Percentiles rank a stretch among this genome's conserved stretches.
Conservation (phyloP, 37 sponge, comb jelly and placozoan species). For the Aplysina aerophoba region DNA sequence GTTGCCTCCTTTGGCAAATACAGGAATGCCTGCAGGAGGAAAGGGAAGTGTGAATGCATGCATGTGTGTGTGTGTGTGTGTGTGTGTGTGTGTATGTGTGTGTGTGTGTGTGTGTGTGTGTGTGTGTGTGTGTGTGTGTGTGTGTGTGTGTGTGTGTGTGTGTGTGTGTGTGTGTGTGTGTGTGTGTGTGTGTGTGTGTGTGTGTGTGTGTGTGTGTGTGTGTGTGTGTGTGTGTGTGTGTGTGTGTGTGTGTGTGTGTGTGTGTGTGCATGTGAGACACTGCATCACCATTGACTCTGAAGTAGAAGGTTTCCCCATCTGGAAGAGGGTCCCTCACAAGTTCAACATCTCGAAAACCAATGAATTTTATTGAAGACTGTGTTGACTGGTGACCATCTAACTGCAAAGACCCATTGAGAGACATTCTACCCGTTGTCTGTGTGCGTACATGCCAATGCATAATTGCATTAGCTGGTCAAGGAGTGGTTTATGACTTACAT, state of each 20-base stretch:
- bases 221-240: not conserved
- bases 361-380: slow-evolving; percentile 15
- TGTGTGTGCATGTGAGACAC: not conserved
- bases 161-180: not conserved
- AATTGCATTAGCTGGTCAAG: too few relatives aligned
- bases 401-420: not conserved
- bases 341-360: slow-evolving; percentile 83
- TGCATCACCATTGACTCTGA: slow-evolving; percentile 61
- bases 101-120: slow-evolving; percentile 11
- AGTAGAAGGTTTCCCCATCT: slow-evolving; percentile 80
- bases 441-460: too few relatives aligned
- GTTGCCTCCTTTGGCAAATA: slow-evolving; percentile 93
- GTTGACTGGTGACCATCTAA: not conserved
- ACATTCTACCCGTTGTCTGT: not conserved
- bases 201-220: slow-evolving; percentile 10
- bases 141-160: not conserved
- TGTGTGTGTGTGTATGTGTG: not conserved
- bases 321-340: slow-evolving; percentile 69
- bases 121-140: not conserved
- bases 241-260: not conserved
- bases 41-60: not conserved
- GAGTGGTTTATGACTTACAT: not conserved
- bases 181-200: slow-evolving; percentile 6
- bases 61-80: slow-evolving; percentile 2
- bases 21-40: slow-evolving; percentile 13